Evolutionary conservation across 2,113 vertebrate species (phyloP).

Genomic region (Nibea albiflora): DNA sequence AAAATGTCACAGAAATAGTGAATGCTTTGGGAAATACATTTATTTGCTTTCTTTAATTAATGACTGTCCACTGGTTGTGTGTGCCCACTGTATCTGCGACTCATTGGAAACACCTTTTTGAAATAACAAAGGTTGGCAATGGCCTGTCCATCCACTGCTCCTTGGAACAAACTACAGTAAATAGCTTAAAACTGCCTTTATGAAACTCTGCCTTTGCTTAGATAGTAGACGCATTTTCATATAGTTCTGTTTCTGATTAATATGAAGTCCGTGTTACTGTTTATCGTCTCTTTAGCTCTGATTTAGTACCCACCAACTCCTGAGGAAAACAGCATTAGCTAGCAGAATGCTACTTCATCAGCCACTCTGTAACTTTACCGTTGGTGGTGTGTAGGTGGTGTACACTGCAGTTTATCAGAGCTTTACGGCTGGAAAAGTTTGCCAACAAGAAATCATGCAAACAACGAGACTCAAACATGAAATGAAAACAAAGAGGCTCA

Average conservation of each 20-base stretch:
- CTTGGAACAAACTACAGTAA: background rate
- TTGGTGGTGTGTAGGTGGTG: background rate
- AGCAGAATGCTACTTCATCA: background rate
- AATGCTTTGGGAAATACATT: background rate
- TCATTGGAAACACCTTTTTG: background rate
- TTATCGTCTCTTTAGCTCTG: background rate
- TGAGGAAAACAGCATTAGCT: background rate
- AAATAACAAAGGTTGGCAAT: background rate
- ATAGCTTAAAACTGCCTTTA: background rate
- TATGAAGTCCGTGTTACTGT: background rate
- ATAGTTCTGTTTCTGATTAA: background rate
- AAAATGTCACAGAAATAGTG: background rate
- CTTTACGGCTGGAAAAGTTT: background rate
- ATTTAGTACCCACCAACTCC: background rate
- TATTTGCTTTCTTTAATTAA: background rate
- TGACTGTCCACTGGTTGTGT: background rate
- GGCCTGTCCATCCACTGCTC: background rate
- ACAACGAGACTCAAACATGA: background rate
- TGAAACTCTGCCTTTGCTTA: background rate
- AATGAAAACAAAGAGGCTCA: background rate
- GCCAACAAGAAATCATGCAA: background rate
- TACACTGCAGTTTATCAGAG: background rate
- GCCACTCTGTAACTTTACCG: background rate
- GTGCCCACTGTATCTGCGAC: background rate
- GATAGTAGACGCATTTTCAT: background rate